Base-by-base conservation (phyloP, 2,113 vertebrate genomes). In the Lipophrys pholis region DNA sequence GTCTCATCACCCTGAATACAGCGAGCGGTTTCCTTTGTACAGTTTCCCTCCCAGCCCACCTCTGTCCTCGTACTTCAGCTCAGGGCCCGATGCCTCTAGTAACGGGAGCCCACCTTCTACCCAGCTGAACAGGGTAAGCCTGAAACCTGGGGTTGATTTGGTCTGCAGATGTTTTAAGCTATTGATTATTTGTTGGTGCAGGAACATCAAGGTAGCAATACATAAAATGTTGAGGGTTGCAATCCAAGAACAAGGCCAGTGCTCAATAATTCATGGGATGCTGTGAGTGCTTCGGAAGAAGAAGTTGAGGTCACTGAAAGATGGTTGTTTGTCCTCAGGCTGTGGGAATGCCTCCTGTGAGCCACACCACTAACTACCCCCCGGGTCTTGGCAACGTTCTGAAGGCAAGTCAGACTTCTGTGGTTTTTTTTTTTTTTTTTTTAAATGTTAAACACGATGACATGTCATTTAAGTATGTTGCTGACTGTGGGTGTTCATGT, bases 91-190 rank as follows among this genome's bases (percentile, higher is more conserved):
- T 58, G 90, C 88, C 30, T 91, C 94, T 41, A 81, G 91, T 66
- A 91, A 93, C 10, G 40, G 75, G 8, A 73, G 64, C 80, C 74
- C 82, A 51, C 91, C 93, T 35, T 86, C 93, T 82, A 91, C 93
- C 36, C 94, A 95, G 76, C 93, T 96, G 60, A 95, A 91, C 83
- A 96, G 96, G 93, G 96, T 97, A 81, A 82, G 89, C 5, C 8
- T 8, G 3, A 46, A 36, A 14, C 38, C 53, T 52, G 6, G 1
- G 7, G 30, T 3, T 50, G 17, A 42, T 70, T 57, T 21, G 6
- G 46, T 2, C 8, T 46, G 14, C 15, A 16, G 1, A 12, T 36
- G 8, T 40, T 45, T 68, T 11, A 16, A 51, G 41, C n/a, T 42
- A 67, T 74, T 69, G 55, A 72, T 82, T 66, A 54, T 11, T 42